Percentiles rank a stretch among this genome's conserved stretches.
Evolutionary conservation across 1,140 invertebrate species (phyloP).

Genomic region (Drosophila chauvacae): DNA sequence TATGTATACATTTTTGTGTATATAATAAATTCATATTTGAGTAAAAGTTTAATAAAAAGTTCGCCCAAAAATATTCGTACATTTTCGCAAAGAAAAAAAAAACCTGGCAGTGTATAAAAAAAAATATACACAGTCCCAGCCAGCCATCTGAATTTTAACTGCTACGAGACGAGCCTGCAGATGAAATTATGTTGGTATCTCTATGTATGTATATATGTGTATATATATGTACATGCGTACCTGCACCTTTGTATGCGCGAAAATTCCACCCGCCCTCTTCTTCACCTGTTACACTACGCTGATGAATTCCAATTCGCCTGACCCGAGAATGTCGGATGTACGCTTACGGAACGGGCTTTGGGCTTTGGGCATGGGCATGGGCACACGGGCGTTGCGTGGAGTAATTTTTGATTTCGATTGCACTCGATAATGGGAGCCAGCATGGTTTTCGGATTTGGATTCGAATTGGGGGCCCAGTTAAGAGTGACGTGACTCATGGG

Average conservation of each 20-base stretch:
- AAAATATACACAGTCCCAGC: neutral
- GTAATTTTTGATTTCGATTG: constrained; percentile 49
- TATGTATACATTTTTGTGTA: constrained; percentile 40
- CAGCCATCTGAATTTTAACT: constrained; percentile 28
- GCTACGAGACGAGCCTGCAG: constrained; percentile 36
- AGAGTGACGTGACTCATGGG: constrained; percentile 33
- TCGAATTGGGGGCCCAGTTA: constrained; percentile 14
- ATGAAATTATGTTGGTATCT: constrained; percentile 65
- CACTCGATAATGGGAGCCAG: constrained; percentile 23
- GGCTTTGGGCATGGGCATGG: constrained; percentile 13
- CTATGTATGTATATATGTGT: constrained; percentile 27
- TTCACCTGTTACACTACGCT: constrained; percentile 72
- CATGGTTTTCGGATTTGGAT: constrained; percentile 32
- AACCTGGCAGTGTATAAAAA: constrained; percentile 22
- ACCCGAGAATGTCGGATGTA: constrained; percentile 28
- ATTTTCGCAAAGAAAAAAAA: constrained; percentile 19
- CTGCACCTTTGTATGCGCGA: constrained; percentile 54
- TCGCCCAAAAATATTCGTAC: constrained; percentile 40
- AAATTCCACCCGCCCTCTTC: constrained; percentile 69
- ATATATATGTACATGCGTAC: constrained; percentile 39
- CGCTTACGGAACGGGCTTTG: constrained; percentile 21
- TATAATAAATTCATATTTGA: constrained; percentile 51
- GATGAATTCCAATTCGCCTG: constrained; percentile 35
- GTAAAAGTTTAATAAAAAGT: constrained; percentile 56
- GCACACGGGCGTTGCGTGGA: constrained; percentile 36